Conservation (phyloP, 2,888 invertebrate genomes). For the Cistogaster globosa region DNA sequence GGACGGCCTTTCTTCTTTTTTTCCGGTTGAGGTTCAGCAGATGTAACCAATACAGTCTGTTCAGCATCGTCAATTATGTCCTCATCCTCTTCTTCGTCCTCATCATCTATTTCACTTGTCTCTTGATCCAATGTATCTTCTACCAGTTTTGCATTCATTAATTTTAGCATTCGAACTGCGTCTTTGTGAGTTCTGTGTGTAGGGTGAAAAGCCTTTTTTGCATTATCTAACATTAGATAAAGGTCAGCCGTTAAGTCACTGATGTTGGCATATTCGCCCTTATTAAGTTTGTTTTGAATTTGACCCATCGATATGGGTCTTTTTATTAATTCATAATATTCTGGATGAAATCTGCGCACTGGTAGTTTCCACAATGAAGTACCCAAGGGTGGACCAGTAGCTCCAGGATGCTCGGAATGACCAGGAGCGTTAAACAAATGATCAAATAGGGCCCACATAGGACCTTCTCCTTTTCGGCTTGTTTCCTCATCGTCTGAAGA, state of each 20-base stretch:
- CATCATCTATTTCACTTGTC: constrained; percentile 77
- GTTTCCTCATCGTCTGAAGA: constrained; percentile 86
- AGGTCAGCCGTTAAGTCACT: constrained; percentile 96
- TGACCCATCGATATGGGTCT: constrained; percentile 97
- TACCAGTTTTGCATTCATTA: constrained; percentile 90
- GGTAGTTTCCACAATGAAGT: constrained; percentile 97
- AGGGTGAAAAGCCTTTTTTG: constrained; percentile 93
- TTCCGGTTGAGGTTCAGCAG: constrained; percentile 63
- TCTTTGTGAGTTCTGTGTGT: constrained; percentile 92
- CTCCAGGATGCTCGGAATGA: constrained; percentile 83
- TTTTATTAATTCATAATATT: constrained; percentile 98
- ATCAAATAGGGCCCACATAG: constrained; percentile 95
- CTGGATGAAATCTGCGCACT: constrained; percentile 94
- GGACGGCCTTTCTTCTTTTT: constrained; percentile 81
- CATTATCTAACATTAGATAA: constrained; percentile 98
- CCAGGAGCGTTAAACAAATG: constrained; percentile 88
- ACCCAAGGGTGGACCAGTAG: constrained; percentile 90
- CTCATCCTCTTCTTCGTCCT: constrained; percentile 71
- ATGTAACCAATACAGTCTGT: constrained; percentile 59
- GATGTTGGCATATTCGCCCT: constrained; percentile 91
- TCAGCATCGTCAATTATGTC: constrained; percentile 70
- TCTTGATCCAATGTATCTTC: constrained; percentile 81
- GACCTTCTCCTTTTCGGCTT: constrained; percentile 87
- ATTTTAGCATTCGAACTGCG: constrained; percentile 92
- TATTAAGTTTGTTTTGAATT: constrained; percentile 92